Conservation (phyloP, 2,797 vertebrate genomes). For the Dicrostonyx torquatus region DNA sequence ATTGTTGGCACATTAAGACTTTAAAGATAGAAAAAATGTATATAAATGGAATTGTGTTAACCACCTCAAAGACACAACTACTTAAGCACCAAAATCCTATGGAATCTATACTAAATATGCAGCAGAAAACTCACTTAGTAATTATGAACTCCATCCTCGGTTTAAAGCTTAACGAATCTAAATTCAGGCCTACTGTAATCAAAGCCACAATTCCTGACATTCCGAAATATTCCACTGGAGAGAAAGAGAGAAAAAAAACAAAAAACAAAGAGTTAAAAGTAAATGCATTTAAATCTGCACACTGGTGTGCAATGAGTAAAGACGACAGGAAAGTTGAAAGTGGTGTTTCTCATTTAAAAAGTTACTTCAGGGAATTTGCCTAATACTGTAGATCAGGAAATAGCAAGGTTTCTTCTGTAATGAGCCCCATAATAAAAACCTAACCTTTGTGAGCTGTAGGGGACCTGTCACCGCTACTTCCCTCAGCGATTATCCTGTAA, state of each 20-base stretch:
- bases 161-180: conserved; percentile 80
- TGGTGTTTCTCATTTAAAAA: neutral
- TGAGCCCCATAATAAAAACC: neutral
- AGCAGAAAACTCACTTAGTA: conserved; percentile 73
- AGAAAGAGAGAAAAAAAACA: neutral
- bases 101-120: neutral
- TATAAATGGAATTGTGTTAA: neutral
- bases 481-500: neutral
- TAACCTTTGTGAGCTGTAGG: neutral
- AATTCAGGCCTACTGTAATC: conserved; percentile 70
- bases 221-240: conserved; percentile 73
- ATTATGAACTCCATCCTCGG: conserved; percentile 65
- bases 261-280: conserved; percentile 22
- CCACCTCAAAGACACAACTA: neutral
- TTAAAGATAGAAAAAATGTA: neutral
- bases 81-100: neutral
- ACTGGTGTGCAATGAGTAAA: neutral
- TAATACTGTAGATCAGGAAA: neutral
- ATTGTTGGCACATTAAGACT: neutral
- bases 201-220: conserved; percentile 74
- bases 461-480: neutral
- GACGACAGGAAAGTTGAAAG: neutral
- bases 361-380: neutral
- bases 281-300: conserved; percentile 12
- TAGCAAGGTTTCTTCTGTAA: neutral